Evolutionary conservation across 2,888 invertebrate species (phyloP).

Genomic region (Craniophora ligustri): DNA sequence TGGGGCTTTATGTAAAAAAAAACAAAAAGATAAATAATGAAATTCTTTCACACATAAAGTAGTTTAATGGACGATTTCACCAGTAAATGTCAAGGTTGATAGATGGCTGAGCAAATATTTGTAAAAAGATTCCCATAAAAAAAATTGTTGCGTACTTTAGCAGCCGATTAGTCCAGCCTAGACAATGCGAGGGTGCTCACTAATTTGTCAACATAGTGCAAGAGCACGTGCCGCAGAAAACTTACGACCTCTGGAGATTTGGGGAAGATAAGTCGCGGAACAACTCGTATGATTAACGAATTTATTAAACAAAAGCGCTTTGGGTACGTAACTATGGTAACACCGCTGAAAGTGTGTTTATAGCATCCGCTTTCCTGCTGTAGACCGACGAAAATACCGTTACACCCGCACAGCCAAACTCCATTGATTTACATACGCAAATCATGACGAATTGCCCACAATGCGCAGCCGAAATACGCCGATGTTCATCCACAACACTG

Average conservation of each 20-base stretch:
- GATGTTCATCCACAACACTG: constrained; percentile 58
- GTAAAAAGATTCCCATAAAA: constrained; percentile 50
- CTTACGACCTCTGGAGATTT: constrained; percentile 31
- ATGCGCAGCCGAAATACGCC: constrained; percentile 79
- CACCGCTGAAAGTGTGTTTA: constrained; percentile 84
- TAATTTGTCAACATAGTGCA: constrained; percentile 53
- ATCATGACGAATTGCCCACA: constrained; percentile 86
- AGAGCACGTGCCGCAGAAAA: constrained; percentile 48
- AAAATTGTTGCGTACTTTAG: constrained; percentile 43
- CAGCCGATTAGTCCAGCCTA: constrained; percentile 37
- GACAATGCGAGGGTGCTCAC: constrained; percentile 28
- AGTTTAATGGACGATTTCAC: constrained; percentile 17
- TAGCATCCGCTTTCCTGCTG: constrained; percentile 87
- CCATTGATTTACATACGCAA: constrained; percentile 87
- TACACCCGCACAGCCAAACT: constrained; percentile 83
- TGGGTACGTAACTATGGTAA: constrained; percentile 69
- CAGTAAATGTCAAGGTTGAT: constrained; percentile 31
- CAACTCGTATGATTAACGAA: constrained; percentile 54
- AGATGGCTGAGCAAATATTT: constrained; percentile 40
- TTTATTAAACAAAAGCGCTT: constrained; percentile 63
- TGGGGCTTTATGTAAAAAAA: no score
- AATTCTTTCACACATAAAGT: constrained; percentile 21
- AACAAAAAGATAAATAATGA: no score
- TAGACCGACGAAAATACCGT: constrained; percentile 86
- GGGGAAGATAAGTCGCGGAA: constrained; percentile 37